Evolutionary conservation across 1,140 invertebrate species (phyloP), one percentile per base, ranked within the genome.

Genomic region (Calliopsis andreniformis): DNA sequence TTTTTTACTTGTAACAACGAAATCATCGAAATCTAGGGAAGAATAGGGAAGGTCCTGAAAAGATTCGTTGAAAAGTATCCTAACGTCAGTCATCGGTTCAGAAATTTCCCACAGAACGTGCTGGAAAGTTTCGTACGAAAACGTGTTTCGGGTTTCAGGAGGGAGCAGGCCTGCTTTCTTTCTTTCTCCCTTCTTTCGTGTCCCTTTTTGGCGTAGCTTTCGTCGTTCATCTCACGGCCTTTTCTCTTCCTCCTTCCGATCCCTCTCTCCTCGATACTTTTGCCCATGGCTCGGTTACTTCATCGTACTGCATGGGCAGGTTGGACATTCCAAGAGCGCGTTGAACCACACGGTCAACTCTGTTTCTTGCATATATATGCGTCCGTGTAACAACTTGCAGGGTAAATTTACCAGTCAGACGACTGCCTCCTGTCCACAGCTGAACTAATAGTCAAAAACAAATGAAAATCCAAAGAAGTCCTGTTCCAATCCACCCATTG

Each of bases 271-370:
- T 32, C 25, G 55, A 25, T 68, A 69, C 16, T 51, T 42, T 64
- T 58, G 20, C n/a, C 51, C 23, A 10, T 53, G 35, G 35, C 32
- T 56, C 71, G 71, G 80, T 88, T 88, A 88, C 80, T 84, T 87
- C 79, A 85, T 83, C 79, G 56, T 64, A 42, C 32, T n/a, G 20
- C 30, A 30, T 30, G 16, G 25, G 14, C 78, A 55, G 49, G 64
- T 78, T 78, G 67, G 68, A 79, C 87, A 90, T 90, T 90, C 88
- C 87, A 66, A 70, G 73, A 84, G 89, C 87, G 87, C 88, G 82
- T 90, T 89, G 87, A 90, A 89, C 87, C 84, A 78, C 84, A 78
- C 71, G 76, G 79, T 70, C 80, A 80, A 78, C 80, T 80, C 79
- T 79, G 71, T 80, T 62, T 49, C 53, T 43, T 43, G 61, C 20